Conservation (phyloP, 2,888 invertebrate genomes). For the Ichneumon xanthorius region DNA sequence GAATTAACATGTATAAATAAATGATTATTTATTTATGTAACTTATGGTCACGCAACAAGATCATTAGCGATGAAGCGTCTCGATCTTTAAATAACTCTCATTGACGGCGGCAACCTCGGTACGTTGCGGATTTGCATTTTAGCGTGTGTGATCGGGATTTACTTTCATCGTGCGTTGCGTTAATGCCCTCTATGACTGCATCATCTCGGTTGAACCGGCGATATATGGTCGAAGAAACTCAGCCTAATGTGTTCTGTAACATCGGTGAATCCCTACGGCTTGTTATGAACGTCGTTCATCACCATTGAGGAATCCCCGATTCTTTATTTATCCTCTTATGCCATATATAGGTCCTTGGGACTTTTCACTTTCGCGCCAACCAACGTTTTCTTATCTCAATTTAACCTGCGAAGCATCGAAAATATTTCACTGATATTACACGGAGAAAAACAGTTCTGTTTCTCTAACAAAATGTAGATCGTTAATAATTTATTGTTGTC, state of each 20-base stretch:
- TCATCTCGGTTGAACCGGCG: constrained; percentile 27
- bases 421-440: no score
- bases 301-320: not conserved
- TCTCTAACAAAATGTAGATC: no score
- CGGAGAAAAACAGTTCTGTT: no score
- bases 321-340: no score
- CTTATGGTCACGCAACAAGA: constrained; percentile 21
- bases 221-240: constrained; percentile 31
- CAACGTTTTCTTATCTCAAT: no score
- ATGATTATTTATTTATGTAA: constrained; percentile 6
- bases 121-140: constrained; percentile 32
- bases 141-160: constrained; percentile 43
- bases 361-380: no score
- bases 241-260: not conserved
- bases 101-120: constrained; percentile 37
- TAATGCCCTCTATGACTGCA: constrained; percentile 25
- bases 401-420: no score
- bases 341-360: no score
- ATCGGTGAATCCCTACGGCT: not conserved
- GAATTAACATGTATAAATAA: not conserved
- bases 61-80: constrained; percentile 48
- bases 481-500: no score
- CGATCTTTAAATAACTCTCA: constrained; percentile 30
- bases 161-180: constrained; percentile 56
- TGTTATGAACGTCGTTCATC: not conserved